A percentile compares a stretch with the other conserved stretches of the same genome.
phyloP scores from a whole-genome alignment of 2,888 invertebrate genomes.

The Ophion obscuratus region DNA sequence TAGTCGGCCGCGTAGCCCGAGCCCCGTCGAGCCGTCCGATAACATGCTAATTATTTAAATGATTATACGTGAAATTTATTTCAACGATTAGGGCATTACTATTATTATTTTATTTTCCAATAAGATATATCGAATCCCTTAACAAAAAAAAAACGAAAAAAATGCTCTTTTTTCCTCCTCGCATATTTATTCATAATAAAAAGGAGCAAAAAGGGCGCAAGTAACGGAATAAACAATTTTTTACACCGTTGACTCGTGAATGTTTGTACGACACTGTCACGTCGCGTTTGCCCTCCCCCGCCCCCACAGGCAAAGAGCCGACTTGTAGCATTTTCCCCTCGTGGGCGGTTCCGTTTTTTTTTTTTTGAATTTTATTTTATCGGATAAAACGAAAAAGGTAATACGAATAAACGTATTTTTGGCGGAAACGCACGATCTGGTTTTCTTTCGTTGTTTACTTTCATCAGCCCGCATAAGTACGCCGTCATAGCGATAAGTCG shows the following conservation, averaged over 20 bases:
- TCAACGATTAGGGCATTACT: conserved; percentile 62
- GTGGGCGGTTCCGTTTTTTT: conserved; percentile 3
- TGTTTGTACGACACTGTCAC: conserved; percentile 30
- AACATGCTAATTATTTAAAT: conserved; percentile 50
- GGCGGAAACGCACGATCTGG: conserved; percentile 30
- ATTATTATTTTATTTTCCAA: conserved; percentile 38
- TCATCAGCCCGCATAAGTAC: conserved; percentile 61
- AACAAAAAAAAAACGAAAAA: conserved; percentile 26
- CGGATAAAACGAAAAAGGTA: conserved; percentile 16
- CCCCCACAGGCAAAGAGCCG: background rate
- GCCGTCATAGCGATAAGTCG: conserved; percentile 28
- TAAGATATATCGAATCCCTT: conserved; percentile 39
- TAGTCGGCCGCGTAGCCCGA: conserved; percentile 50
- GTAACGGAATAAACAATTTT: conserved; percentile 16
- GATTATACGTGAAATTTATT: conserved; percentile 53
- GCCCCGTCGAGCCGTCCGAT: conserved; percentile 50
- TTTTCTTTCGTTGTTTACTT: conserved; percentile 15
- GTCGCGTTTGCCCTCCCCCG: conserved; percentile 22
- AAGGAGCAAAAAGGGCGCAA: background rate
- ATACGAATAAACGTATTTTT: conserved; percentile 46
- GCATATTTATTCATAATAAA: conserved; percentile 50
- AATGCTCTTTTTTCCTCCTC: conserved; percentile 27
- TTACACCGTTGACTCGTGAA: conserved; percentile 39
- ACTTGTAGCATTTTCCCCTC: background rate
- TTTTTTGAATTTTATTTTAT: conserved; percentile 16